Base-by-base conservation (phyloP, 2,113 vertebrate species). In the Orthochromis indermauri region DNA sequence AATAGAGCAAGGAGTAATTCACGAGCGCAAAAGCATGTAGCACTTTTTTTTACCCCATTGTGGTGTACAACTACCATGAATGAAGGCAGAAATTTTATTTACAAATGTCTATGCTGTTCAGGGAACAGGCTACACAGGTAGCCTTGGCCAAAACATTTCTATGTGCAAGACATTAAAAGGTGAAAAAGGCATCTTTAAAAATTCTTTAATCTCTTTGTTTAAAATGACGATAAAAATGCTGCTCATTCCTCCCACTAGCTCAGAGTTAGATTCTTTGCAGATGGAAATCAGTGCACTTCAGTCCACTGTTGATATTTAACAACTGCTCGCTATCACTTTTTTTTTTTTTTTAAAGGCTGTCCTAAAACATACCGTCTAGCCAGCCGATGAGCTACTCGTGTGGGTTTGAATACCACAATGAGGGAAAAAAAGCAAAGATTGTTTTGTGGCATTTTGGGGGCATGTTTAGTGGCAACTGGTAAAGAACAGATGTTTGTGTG, bases 401-500 rank as follows among this genome's bases (percentile, higher is more conserved):
- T 47, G 28, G 51, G 35, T 68, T 31, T 78, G 76, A 55, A 53
- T 14, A 31, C 8, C 19, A 73, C 57, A 57, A 71, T 16, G 63
- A 80, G 17, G n/a, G 12, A 8, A 40, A 49, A 47, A 53, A 49
- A 80, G 40, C 33, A 86, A 86, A 90, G 66, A 80, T 17, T 84
- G 40, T 55, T 86, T 93, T 92, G 80, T 89, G 88, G 71, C 82
- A 83, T 92, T 66, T 85, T 89, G 40, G 55, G 79, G 85, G 80
- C 66, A 80, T 68, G 81, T 89, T 95, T 94, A 90, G 51, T 93
- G 86, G 37, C 24, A 54, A 86, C 89, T 88, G 84, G 91, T 92
- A 90, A 93, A 92, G 89, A 92, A 88, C 91, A 94, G 92, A 93
- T 92, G 81, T 81, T 80, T 81, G 85, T 85, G 87, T 90, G 90